Percentiles rank a stretch among this genome's conserved stretches.
phyloP scores from a whole-genome alignment of 2,113 vertebrate genomes.

The Anhinga anhinga region DNA sequence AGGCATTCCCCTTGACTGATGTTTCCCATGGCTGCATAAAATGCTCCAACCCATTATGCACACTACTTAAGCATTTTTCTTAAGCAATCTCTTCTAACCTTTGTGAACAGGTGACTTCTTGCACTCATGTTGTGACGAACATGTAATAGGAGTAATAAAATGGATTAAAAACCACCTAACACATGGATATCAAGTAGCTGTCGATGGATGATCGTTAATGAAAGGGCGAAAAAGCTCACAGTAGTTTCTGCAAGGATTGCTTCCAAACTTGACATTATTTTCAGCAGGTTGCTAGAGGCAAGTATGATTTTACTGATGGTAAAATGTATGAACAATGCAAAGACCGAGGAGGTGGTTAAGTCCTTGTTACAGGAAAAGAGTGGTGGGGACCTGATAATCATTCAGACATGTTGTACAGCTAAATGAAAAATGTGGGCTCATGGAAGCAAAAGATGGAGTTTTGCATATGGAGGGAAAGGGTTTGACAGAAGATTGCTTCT shows the following conservation, averaged over 20 bases:
- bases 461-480: neutral
- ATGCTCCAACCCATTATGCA: neutral
- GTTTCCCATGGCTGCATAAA: conserved; percentile 32
- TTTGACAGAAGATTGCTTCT: neutral
- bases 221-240: neutral
- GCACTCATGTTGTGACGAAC: neutral
- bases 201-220: neutral
- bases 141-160: neutral
- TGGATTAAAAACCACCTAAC: neutral
- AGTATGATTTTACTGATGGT: neutral
- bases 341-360: neutral
- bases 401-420: neutral
- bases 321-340: neutral
- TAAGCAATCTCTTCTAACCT: neutral
- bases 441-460: neutral
- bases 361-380: neutral
- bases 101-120: neutral
- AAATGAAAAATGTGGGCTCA: neutral
- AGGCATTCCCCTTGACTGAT: conserved; percentile 26
- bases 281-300: neutral
- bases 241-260: neutral
- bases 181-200: neutral
- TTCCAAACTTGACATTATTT: neutral
- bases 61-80: neutral
- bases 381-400: neutral